Conservation (phyloP, 2,113 vertebrate species). For the Peromyscus polionotus region DNA sequence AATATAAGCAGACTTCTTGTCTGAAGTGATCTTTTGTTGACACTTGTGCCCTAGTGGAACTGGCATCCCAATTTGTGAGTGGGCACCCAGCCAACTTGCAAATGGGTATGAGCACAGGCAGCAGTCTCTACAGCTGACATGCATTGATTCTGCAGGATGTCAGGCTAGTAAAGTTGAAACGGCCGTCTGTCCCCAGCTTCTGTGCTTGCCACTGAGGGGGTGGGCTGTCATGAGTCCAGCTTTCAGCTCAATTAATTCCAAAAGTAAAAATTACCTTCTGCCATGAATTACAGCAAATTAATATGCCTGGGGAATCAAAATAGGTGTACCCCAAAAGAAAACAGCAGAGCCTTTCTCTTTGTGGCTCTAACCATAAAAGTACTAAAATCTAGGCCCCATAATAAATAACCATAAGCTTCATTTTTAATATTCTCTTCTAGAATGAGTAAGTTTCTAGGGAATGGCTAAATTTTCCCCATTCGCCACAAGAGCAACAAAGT, state of each 20-base stretch:
- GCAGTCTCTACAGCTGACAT: constrained; percentile 37
- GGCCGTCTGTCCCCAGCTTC: constrained; percentile 65
- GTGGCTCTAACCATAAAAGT: not conserved
- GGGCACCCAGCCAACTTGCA: constrained; percentile 72
- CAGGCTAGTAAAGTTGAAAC: constrained; percentile 79
- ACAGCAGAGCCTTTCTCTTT: constrained; percentile 17
- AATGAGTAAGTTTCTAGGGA: constrained; percentile 59
- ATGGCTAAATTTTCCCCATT: constrained; percentile 43
- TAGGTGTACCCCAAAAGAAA: constrained; percentile 34
- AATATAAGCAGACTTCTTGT: constrained; percentile 66
- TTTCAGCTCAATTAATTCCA: constrained; percentile 70
- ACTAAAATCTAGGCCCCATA: not conserved
- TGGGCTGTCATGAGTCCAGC: constrained; percentile 41
- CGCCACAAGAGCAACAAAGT: constrained; percentile 31
- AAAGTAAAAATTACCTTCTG: constrained; percentile 79
- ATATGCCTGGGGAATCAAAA: constrained; percentile 61
- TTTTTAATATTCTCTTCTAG: constrained; percentile 27
- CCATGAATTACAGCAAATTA: constrained; percentile 67
- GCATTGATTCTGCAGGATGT: constrained; percentile 63
- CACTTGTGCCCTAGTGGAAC: constrained; percentile 72
- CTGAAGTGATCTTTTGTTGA: constrained; percentile 76
- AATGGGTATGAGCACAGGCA: constrained; percentile 47
- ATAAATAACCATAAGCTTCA: not conserved
- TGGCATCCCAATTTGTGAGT: constrained; percentile 73
- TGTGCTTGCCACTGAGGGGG: constrained; percentile 61